phyloP scores from a whole-genome alignment of 2,113 vertebrate species.

The Polyodon spathula region DNA sequence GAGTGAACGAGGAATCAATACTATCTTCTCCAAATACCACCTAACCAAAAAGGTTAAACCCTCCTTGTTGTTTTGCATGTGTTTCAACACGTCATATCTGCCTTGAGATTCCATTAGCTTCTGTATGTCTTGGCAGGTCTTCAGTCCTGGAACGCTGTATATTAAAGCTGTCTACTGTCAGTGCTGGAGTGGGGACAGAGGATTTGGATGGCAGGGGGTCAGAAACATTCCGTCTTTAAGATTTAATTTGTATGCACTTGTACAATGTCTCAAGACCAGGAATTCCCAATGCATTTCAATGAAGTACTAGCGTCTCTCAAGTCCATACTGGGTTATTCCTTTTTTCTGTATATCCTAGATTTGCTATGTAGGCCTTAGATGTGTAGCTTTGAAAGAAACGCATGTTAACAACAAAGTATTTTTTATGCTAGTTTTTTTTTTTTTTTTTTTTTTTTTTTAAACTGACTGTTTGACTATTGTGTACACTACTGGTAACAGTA shows the following conservation, averaged over 20 bases:
- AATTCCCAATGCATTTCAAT: neutral
- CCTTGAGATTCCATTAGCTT: neutral
- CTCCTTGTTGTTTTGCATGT: neutral
- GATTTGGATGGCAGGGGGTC: constrained; percentile 45
- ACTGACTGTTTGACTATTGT: neutral
- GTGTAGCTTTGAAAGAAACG: too few species aligned
- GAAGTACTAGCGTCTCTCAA: too few species aligned
- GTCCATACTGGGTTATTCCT: too few species aligned
- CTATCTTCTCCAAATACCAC: too few species aligned
- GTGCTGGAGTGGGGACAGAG: constrained; percentile 66
- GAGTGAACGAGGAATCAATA: too few species aligned
- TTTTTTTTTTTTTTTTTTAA: too few species aligned
- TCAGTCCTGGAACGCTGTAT: constrained; percentile 65
- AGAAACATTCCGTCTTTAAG: neutral
- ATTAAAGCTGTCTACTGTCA: constrained; percentile 62
- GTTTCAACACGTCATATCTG: neutral
- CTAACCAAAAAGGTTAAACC: too few species aligned
- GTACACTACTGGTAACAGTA: neutral
- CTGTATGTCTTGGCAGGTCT: constrained; percentile 30
- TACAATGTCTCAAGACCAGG: neutral
- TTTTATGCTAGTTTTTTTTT: too few species aligned
- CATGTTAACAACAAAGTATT: too few species aligned
- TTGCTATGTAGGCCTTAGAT: too few species aligned
- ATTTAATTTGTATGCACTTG: too few species aligned
- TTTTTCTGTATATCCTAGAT: too few species aligned